Percentiles rank a stretch among this genome's conserved stretches.
Evolutionary conservation across 2,888 invertebrate species (phyloP).

Genomic region (Hemicrepidius hirtus): DNA sequence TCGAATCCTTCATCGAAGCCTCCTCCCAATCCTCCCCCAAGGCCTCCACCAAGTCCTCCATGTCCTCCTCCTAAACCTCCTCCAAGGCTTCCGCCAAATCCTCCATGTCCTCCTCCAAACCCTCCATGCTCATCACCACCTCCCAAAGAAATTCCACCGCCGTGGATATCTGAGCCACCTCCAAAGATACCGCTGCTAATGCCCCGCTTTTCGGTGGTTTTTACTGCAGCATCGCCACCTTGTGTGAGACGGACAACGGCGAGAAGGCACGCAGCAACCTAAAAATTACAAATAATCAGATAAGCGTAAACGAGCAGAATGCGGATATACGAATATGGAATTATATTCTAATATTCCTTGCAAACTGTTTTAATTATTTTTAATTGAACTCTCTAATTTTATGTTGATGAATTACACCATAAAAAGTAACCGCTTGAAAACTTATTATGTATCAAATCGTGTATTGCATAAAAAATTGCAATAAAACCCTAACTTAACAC

Average conservation of each 20-base stretch:
- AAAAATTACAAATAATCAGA: neutral
- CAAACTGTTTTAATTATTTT: no score
- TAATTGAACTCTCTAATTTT: no score
- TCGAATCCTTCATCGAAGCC: neutral
- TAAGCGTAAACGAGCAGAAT: no score
- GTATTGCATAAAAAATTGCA: no score
- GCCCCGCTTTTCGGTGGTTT: constrained; percentile 12
- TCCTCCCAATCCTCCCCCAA: constrained; percentile 28
- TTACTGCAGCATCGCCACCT: neutral
- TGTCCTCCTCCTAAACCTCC: constrained; percentile 28
- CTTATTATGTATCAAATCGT: no score
- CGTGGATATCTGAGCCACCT: constrained; percentile 36
- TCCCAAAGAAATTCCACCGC: constrained; percentile 29
- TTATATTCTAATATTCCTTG: no score
- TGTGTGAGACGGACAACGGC: constrained; percentile 3
- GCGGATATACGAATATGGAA: no score
- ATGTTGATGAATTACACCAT: no score
- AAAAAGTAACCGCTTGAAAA: no score
- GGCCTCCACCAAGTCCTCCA: constrained; percentile 33
- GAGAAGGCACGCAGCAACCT: constrained; percentile 12
- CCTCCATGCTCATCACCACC: constrained; percentile 9
- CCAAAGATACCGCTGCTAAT: constrained; percentile 38
- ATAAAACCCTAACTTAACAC: no score
- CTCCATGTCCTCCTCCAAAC: neutral
- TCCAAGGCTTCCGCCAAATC: neutral